Conservation (phyloP, 1,140 invertebrate genomes). For the Lepidurus packardi region DNA sequence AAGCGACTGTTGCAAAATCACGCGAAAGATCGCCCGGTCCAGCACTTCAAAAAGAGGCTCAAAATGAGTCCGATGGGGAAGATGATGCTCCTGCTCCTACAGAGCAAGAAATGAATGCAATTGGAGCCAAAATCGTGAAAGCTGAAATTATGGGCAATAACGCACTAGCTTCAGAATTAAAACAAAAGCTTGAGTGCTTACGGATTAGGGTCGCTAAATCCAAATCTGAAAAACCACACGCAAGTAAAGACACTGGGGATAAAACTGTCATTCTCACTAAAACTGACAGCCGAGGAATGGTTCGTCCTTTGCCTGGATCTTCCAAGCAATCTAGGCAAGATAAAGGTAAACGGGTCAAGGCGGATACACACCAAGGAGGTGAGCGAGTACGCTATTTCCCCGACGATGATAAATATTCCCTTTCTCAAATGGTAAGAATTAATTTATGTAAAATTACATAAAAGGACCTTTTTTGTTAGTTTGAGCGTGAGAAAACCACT, state of each 20-base stretch:
- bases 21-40: neutral
- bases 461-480: slow-evolving; percentile 53
- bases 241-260: slow-evolving; percentile 46
- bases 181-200: slow-evolving; percentile 65
- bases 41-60: neutral
- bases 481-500: slow-evolving; percentile 79
- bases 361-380: slow-evolving; percentile 64
- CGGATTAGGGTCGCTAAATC: neutral
- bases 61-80: slow-evolving; percentile 1
- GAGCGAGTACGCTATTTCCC: slow-evolving; percentile 76
- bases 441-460: neutral
- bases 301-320: slow-evolving; percentile 40
- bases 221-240: slow-evolving; percentile 28
- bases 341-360: slow-evolving; percentile 51
- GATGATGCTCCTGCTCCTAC: slow-evolving; percentile 46
- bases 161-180: slow-evolving; percentile 61
- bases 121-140: slow-evolving; percentile 81
- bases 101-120: slow-evolving; percentile 77
- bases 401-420: slow-evolving; percentile 81
- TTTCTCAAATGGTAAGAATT: slow-evolving; percentile 71
- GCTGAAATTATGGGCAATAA: slow-evolving; percentile 82
- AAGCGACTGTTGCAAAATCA: neutral
- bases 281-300: slow-evolving; percentile 59
- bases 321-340: slow-evolving; percentile 40
- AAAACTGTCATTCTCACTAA: slow-evolving; percentile 60